These are phyloP conservation scores for Bimastos eiseni DNA, from an alignment of 2,888 invertebrate species.

Conservation along the genomic window DNA sequence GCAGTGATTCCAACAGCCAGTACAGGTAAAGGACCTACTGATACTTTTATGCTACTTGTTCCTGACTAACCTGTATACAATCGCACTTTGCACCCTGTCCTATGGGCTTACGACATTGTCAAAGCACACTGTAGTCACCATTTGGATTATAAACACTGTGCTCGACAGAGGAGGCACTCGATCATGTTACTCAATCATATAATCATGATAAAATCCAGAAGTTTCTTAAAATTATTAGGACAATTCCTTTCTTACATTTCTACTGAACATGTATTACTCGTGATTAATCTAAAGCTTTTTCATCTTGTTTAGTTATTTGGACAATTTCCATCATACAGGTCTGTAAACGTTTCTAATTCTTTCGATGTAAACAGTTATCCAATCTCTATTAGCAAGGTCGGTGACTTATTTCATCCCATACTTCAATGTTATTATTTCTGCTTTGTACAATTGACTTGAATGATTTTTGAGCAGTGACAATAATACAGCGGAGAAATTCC, in stretches of 20 bases:
- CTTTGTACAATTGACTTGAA: neutral
- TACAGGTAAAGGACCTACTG: neutral
- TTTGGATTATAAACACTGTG: neutral
- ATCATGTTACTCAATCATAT: neutral
- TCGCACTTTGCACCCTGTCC: neutral
- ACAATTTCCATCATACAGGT: too few relatives aligned
- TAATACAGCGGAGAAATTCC: neutral
- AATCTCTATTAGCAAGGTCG: neutral
- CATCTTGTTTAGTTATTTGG: neutral
- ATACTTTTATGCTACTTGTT: neutral
- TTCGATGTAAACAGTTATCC: neutral
- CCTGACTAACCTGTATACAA: neutral
- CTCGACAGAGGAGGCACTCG: neutral
- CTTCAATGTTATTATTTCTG: neutral
- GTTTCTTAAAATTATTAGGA: too few relatives aligned
- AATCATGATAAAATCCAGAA: too few relatives aligned
- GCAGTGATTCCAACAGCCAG: neutral
- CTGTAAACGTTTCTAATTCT: neutral
- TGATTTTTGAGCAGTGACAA: neutral
- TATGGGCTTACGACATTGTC: neutral
- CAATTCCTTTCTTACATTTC: too few relatives aligned
- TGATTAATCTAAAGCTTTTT: too few relatives aligned
- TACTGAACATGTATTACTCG: too few relatives aligned
- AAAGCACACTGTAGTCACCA: neutral
- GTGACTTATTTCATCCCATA: neutral